Evolutionary conservation across 2,797 vertebrate species (phyloP).

Genomic region (Spinus pinus): DNA sequence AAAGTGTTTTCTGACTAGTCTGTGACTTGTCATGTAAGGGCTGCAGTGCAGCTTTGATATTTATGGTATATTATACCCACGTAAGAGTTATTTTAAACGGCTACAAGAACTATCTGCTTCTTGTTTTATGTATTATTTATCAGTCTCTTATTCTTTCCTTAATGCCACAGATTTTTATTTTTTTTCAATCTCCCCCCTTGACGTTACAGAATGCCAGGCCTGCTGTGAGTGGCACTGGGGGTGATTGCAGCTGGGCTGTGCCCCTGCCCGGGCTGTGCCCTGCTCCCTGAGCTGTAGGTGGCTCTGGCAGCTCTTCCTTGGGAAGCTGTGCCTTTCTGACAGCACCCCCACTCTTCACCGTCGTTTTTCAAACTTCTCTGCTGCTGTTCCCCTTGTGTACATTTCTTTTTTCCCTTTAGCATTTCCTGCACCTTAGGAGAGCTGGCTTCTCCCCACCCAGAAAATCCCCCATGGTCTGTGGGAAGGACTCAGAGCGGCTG

Average conservation of each 20-base stretch:
- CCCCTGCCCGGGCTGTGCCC: not conserved
- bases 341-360: not conserved
- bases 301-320: not conserved
- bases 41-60: conserved; percentile 37
- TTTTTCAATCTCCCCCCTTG: not conserved
- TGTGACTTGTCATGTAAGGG: not conserved
- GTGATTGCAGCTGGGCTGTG: not conserved
- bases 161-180: not conserved
- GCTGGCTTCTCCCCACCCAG: not conserved
- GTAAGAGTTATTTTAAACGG: conserved; percentile 23
- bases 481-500: not conserved
- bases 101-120: not conserved
- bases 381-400: not conserved
- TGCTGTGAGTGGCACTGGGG: not conserved
- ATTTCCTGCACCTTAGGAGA: not conserved
- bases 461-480: rapidly evolving
- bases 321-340: not conserved
- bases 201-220: not conserved
- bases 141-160: not conserved
- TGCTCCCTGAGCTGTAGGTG: not conserved
- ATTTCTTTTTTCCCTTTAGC: not conserved
- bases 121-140: conserved; percentile 39
- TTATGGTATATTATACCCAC: not conserved
- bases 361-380: not conserved
- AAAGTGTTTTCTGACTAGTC: conserved; percentile 39